Percentiles rank a stretch among this genome's conserved stretches.
phyloP scores from a whole-genome alignment of 2,888 invertebrate species.

The Drosophila colorata region DNA sequence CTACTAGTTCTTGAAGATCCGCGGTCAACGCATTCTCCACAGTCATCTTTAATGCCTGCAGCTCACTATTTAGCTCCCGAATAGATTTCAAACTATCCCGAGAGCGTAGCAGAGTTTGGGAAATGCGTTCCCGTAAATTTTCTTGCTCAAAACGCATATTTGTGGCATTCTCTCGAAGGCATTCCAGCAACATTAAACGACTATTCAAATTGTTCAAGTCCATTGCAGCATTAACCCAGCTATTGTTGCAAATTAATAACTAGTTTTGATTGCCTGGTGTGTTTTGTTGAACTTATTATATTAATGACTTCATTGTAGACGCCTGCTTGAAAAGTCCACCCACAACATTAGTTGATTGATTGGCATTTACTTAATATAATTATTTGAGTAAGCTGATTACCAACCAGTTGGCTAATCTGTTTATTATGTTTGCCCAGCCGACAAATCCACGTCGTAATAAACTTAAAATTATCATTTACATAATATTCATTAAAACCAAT shows the following conservation, averaged over 20 bases:
- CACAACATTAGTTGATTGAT: conserved; percentile 34
- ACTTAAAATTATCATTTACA: conserved; percentile 41
- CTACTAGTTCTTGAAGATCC: not conserved
- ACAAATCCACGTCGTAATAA: conserved; percentile 57
- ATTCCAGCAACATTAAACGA: conserved; percentile 31
- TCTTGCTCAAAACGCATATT: conserved; percentile 50
- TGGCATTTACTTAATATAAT: conserved; percentile 35
- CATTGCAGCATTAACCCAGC: conserved; percentile 31
- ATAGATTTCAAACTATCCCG: conserved; percentile 31
- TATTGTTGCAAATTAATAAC: conserved; percentile 1
- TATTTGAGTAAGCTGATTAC: conserved; percentile 60
- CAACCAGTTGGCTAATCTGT: conserved; percentile 33
- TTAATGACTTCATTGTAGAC: not conserved
- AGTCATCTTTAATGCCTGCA: conserved; percentile 33
- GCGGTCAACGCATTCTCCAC: conserved; percentile 21
- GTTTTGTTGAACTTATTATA: not conserved
- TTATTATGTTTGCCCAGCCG: conserved; percentile 13
- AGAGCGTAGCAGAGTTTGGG: conserved; percentile 29
- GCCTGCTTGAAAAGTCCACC: conserved; percentile 23
- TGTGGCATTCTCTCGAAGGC: conserved; percentile 52
- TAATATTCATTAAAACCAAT: conserved; percentile 32
- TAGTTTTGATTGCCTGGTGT: conserved; percentile 3
- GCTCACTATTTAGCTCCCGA: conserved; percentile 29
- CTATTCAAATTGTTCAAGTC: conserved; percentile 8
- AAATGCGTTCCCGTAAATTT: conserved; percentile 31